Conservation (phyloP, 2,888 invertebrate genomes). For the Ischnus inquisitorius region DNA sequence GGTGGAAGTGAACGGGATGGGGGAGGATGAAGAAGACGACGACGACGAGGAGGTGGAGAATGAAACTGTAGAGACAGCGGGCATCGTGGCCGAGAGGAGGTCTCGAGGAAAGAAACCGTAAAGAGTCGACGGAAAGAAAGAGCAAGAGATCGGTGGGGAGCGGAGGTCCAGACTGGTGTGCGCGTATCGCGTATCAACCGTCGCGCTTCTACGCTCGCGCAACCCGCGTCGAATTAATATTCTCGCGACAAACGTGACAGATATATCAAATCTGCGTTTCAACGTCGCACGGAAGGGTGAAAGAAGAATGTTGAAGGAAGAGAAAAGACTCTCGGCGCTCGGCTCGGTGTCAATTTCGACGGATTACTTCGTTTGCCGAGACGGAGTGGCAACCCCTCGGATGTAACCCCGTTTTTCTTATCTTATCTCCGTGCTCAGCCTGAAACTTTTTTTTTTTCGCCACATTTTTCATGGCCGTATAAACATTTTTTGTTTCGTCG, state of each 20-base stretch:
- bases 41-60: neutral
- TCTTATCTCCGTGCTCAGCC: slow-evolving; percentile 61
- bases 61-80: slow-evolving; percentile 47
- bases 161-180: slow-evolving; percentile 30
- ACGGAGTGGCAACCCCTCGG: slow-evolving; percentile 41
- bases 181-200: neutral
- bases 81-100: slow-evolving; percentile 62
- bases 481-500: neutral
- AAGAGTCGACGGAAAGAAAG: slow-evolving; percentile 73
- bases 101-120: slow-evolving; percentile 70
- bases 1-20: slow-evolving; percentile 44
- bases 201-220: neutral
- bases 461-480: neutral
- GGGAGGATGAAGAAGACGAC: slow-evolving; percentile 57
- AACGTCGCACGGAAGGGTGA: slow-evolving; percentile 51
- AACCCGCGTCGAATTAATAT: slow-evolving; percentile 81
- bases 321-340: slow-evolving; percentile 1
- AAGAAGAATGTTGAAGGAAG: slow-evolving; percentile 10
- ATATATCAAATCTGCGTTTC: slow-evolving; percentile 85
- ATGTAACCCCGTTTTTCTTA: slow-evolving; percentile 41
- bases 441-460: neutral
- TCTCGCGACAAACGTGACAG: slow-evolving; percentile 84
- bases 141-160: slow-evolving; percentile 65
- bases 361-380: slow-evolving; percentile 79
- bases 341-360: slow-evolving; percentile 82